phyloP scores from a whole-genome alignment of 1,140 invertebrate species.

The Thaumatotibia leucotreta region DNA sequence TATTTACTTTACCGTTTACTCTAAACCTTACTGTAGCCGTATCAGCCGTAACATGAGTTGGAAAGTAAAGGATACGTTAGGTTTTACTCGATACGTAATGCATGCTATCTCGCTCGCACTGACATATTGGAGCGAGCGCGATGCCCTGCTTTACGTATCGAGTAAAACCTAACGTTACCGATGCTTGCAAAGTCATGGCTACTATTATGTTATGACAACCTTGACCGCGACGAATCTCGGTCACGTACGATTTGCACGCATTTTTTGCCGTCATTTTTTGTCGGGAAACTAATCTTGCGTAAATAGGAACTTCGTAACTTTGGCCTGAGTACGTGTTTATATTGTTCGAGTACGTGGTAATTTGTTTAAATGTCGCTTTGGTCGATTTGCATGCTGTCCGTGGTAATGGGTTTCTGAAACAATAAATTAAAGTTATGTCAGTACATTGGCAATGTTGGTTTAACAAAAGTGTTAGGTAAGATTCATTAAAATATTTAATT shows the following conservation, averaged over 20 bases:
- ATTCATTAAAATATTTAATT: not conserved
- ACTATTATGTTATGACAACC: no score
- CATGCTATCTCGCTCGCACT: no score
- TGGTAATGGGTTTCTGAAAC: not conserved
- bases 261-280: not conserved
- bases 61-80: no score
- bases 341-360: no score
- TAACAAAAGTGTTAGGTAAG: not conserved
- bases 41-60: no score
- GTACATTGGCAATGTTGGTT: not conserved
- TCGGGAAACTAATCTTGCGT: not conserved
- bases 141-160: no score
- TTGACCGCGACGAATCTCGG: constrained; percentile 18
- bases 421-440: not conserved
- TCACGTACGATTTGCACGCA: not conserved
- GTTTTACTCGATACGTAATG: no score
- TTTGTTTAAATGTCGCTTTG: not conserved
- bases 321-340: not conserved
- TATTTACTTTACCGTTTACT: no score
- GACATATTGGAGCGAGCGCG: no score
- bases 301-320: not conserved
- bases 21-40: no score
- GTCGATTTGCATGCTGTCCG: not conserved
- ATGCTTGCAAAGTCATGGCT: no score
- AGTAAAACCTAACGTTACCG: no score